Evolutionary conservation across 2,888 invertebrate species (phyloP).

Genomic region (Apotomis betuletana): DNA sequence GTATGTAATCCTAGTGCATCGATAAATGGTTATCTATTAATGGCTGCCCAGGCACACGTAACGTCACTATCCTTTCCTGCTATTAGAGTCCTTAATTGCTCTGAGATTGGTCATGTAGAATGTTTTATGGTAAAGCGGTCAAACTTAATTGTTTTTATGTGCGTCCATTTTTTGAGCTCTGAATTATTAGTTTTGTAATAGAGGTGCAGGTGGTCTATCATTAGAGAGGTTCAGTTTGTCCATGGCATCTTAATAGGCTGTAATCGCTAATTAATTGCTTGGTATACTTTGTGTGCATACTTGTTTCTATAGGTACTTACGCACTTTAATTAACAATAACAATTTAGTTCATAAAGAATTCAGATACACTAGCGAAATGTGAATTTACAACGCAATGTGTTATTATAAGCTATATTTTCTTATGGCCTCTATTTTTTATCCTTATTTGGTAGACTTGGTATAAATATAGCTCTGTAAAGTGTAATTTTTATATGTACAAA

Average conservation of each 20-base stretch:
- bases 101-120: constrained; percentile 76
- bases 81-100: constrained; percentile 80
- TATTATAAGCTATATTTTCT: constrained; percentile 3
- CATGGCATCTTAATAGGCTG: constrained; percentile 67
- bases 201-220: constrained; percentile 73
- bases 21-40: constrained; percentile 25
- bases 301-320: neutral
- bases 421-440: neutral
- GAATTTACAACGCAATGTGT: neutral
- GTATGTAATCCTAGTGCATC: constrained; percentile 5
- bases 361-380: neutral
- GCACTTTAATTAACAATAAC: neutral
- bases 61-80: constrained; percentile 71
- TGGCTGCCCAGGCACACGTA: constrained; percentile 55
- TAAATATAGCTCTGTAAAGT: constrained; percentile 6
- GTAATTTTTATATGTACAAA: constrained; percentile 53
- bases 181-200: constrained; percentile 72
- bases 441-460: neutral
- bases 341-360: neutral
- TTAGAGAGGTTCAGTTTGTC: constrained; percentile 63
- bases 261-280: constrained; percentile 59
- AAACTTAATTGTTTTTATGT: constrained; percentile 81
- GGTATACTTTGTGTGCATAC: constrained; percentile 10
- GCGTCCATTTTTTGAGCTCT: constrained; percentile 72
- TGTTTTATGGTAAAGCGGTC: constrained; percentile 81